phyloP scores from a whole-genome alignment of 2,888 invertebrate genomes.

The Cantharis flavilabris region DNA sequence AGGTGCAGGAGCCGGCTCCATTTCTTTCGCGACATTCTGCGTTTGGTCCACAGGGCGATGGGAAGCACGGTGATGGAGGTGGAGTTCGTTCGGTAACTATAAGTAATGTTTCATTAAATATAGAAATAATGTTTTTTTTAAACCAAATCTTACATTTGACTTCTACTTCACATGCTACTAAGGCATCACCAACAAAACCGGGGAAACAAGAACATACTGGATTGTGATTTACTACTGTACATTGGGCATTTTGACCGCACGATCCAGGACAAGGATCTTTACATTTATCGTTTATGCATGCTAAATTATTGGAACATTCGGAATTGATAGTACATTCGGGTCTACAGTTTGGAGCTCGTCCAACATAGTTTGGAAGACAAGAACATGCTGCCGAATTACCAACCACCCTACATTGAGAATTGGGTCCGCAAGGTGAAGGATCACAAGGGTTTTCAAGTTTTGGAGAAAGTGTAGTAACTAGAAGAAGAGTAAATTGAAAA shows the following conservation, averaged over 20 bases:
- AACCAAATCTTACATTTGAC: slow-evolving; percentile 50
- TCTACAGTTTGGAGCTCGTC: slow-evolving; percentile 84
- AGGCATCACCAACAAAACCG: slow-evolving; percentile 82
- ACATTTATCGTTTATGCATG: slow-evolving; percentile 81
- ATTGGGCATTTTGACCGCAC: slow-evolving; percentile 80
- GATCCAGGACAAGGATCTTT: slow-evolving; percentile 80
- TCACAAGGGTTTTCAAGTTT: slow-evolving; percentile 69
- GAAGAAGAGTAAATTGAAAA: slow-evolving; percentile 36
- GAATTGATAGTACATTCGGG: slow-evolving; percentile 81
- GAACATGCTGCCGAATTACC: slow-evolving; percentile 85
- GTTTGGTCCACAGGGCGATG: slow-evolving; percentile 84
- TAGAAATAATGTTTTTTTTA: neutral
- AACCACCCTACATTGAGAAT: slow-evolving; percentile 80
- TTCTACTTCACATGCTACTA: slow-evolving; percentile 59
- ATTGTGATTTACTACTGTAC: slow-evolving; percentile 82
- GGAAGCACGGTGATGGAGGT: slow-evolving; percentile 75
- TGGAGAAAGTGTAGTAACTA: slow-evolving; percentile 54
- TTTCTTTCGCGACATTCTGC: slow-evolving; percentile 83
- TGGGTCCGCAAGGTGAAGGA: slow-evolving; percentile 83
- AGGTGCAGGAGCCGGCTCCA: slow-evolving; percentile 84
- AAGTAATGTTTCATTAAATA: slow-evolving; percentile 28
- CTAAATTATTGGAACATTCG: slow-evolving; percentile 80
- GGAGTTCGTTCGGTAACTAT: slow-evolving; percentile 67
- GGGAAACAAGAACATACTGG: slow-evolving; percentile 81
- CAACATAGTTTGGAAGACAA: slow-evolving; percentile 78